These are phyloP conservation scores for Periophthalmodon schlosseri DNA, from an alignment of 2,113 vertebrate species.

Conservation along the genomic window DNA sequence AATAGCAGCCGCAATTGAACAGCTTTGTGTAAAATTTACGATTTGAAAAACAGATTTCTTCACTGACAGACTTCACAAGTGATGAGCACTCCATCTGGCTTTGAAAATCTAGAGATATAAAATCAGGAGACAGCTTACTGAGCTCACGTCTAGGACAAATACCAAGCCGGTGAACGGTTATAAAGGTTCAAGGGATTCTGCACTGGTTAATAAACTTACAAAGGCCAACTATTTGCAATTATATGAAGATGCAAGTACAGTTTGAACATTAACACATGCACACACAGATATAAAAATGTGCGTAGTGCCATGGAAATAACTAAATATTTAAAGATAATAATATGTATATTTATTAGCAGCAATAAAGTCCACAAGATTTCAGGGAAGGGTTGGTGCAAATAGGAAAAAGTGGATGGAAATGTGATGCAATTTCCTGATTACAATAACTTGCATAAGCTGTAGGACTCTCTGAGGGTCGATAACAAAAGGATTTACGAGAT, in stretches of 20 bases:
- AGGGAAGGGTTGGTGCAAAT: slow-evolving; percentile 28
- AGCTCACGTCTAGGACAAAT: slow-evolving; percentile 45
- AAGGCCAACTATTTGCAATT: background rate
- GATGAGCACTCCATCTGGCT: slow-evolving; percentile 54
- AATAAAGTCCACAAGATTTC: slow-evolving; percentile 14
- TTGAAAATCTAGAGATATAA: slow-evolving; percentile 46
- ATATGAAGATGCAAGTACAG: slow-evolving; percentile 1
- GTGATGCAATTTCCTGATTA: slow-evolving; percentile 38
- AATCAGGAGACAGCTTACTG: slow-evolving; percentile 46
- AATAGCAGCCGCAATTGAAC: slow-evolving; percentile 26
- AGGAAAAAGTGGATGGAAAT: slow-evolving; percentile 37
- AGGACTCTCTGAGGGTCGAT: slow-evolving; percentile 23
- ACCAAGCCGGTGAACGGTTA: slow-evolving; percentile 15
- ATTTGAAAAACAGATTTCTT: slow-evolving; percentile 45
- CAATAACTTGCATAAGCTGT: slow-evolving; percentile 14
- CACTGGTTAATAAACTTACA: slow-evolving; percentile 26
- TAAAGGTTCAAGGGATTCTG: slow-evolving; percentile 23
- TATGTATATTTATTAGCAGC: slow-evolving; percentile 7
- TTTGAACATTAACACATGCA: background rate
- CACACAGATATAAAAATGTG: background rate
- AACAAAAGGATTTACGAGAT: slow-evolving; percentile 50
- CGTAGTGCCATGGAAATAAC: slow-evolving; percentile 12
- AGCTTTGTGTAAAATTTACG: slow-evolving; percentile 34
- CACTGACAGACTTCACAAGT: slow-evolving; percentile 38
- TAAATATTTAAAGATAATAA: background rate